Evolutionary conservation across 2,797 vertebrate genomes (phyloP).

Genomic region (Catamblyrhynchus diadema): DNA sequence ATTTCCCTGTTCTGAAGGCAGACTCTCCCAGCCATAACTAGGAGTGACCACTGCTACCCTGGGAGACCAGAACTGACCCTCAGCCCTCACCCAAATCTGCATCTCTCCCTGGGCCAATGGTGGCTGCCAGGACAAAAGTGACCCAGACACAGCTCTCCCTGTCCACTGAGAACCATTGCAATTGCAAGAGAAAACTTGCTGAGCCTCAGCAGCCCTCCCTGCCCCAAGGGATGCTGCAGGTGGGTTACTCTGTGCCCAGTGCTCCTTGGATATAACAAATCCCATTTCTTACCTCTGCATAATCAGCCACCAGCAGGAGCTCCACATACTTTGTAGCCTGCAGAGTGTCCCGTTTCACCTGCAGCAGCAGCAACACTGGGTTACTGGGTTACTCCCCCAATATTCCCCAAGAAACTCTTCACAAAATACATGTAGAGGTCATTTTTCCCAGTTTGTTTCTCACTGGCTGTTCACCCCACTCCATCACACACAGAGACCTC

Average conservation of each 20-base stretch:
- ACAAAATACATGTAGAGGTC: fast-evolving
- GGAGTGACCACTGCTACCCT: not conserved
- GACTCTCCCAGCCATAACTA: not conserved
- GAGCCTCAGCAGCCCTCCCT: not conserved
- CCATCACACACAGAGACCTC: not conserved
- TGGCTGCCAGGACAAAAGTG: not conserved
- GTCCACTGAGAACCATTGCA: not conserved
- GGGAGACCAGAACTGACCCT: not conserved
- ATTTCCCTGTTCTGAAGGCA: not conserved
- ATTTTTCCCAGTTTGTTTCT: not conserved
- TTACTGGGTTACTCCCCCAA: not conserved
- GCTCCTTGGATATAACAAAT: not conserved
- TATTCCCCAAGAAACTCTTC: not conserved
- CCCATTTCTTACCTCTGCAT: constrained; percentile 85
- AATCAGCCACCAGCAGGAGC: constrained; percentile 92
- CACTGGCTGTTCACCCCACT: not conserved
- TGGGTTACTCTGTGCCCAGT: not conserved
- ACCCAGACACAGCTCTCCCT: not conserved
- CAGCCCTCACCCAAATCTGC: not conserved
- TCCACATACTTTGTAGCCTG: constrained; percentile 91
- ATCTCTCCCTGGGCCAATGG: not conserved
- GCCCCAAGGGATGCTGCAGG: not conserved
- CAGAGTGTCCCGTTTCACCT: constrained; percentile 87
- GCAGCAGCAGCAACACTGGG: not conserved
- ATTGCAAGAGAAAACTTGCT: not conserved